A percentile compares a stretch with the other conserved stretches of the same genome.
These are phyloP conservation scores for Halcyon senegalensis DNA, from an alignment of 2,113 vertebrate species.

Conservation along the genomic window DNA sequence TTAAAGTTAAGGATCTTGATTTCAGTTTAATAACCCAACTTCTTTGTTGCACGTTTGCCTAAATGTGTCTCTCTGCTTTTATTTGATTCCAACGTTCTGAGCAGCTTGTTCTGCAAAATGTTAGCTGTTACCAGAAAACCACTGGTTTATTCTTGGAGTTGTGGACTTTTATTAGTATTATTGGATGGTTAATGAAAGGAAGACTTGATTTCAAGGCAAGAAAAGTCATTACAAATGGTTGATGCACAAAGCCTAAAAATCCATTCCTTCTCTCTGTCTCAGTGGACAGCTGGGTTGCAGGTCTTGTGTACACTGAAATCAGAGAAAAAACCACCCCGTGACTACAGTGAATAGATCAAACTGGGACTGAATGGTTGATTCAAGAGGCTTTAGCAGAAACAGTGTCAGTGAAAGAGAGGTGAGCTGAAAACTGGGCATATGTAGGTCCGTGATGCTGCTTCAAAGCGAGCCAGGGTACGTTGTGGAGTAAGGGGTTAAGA, in stretches of 20 bases:
- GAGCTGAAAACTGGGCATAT: rapidly evolving
- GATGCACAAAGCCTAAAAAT: neutral
- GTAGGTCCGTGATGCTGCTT: neutral
- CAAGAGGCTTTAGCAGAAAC: neutral
- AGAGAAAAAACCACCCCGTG: rapidly evolving
- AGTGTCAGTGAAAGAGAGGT: neutral
- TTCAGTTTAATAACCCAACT: neutral
- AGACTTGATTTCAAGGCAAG: neutral
- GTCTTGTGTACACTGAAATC: rapidly evolving
- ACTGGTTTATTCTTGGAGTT: neutral
- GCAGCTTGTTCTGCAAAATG: neutral
- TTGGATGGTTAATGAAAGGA: neutral
- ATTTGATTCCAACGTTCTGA: neutral
- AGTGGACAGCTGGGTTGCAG: neutral
- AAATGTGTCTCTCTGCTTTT: neutral
- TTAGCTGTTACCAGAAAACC: neutral
- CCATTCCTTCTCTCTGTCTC: neutral
- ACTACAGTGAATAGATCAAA: neutral
- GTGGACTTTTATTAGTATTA: rapidly evolving
- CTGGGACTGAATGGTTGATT: neutral
- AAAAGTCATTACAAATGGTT: neutral
- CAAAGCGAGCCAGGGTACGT: rapidly evolving
- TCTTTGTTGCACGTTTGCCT: neutral
- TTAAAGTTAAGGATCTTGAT: neutral
- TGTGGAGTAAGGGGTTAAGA: rapidly evolving